Evolutionary conservation across 2,113 vertebrate species (phyloP), one percentile per base, ranked within the genome.

Genomic region (Ancistrus triradiatus): DNA sequence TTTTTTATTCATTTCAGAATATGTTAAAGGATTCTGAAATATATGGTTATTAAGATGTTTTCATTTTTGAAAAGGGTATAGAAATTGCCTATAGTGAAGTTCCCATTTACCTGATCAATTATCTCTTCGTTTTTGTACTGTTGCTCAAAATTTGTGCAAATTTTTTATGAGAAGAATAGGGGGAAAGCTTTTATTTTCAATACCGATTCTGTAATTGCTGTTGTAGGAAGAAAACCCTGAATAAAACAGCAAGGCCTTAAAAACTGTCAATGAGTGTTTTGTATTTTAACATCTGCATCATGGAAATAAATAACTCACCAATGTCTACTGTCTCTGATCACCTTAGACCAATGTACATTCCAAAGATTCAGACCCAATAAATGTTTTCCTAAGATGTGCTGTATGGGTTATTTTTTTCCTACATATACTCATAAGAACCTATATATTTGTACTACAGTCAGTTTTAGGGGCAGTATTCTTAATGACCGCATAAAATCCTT

Each of bases 171-270:
- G 70, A 60, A 80, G 59, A 82, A 82, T 50, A 66, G 69, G 81
- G 63, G 84, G 83, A 71, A 80, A 65, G 78, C 77, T 90, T 87
- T 89, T 88, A 87, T 90, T 90, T 88, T 88, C 84, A 90, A 84
- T 88, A 90, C 83, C 81, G 85, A 86, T 86, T 90, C 85, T 88
- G 84, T 88, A 82, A 84, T 84, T 88, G 86, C 87, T 88, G 87
- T 90, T 86, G 80, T 87, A 82, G 75, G 73, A 65, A 61, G 66
- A 66, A 78, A 64, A 78, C 50, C 75, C 85, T 71, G 70, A 53
- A 63, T 86, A 87, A 84, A 87, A 88, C 85, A 88, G 85, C 88
- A 90, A 78, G 80, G 69, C 84, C 85, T 86, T 88, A 88, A 85
- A n/a, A 86, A 81, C 68, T 63, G 66, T 61, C 72, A 61, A 61